Evolutionary conservation across 2,888 invertebrate genomes (phyloP), one percentile per base, ranked within the genome.

Genomic region (Plagodis dolabraria): DNA sequence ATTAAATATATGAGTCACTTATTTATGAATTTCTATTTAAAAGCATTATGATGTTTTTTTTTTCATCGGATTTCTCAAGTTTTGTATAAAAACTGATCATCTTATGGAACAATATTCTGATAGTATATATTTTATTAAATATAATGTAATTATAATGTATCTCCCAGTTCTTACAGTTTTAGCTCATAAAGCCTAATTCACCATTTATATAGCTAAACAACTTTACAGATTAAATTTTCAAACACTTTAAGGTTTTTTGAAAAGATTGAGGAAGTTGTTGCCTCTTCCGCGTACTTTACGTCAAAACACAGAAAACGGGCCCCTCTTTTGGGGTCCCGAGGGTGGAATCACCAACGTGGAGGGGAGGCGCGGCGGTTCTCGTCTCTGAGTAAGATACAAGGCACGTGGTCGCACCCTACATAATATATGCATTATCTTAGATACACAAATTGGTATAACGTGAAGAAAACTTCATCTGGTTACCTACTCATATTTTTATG

Each of bases 261-360:
- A 38, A 44, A 48, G 36, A 51, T 44, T 52, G 33, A 42, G 36
- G 7, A 45, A 46, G 47, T 42, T 36, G 47, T 47, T 54, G 54
- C 63, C 77, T 61, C 74, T 75, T 79, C 75, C 53, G 55, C 61
- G 47, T 49, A 62, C 71, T 74, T 64, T 76, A 77, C 60, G 57
- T 78, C 75, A 57, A 52, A 56, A 49, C 49, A 50, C 36, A 45
- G 53, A 49, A 60, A 56, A 56, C 48, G 52, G 45, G 60, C 46
- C 60, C 53, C 58, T 50, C 46, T 59, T 22, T 67, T 63, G 63
- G 63, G 63, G 72, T 80, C 83, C 77, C 80, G 71, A 67, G 83
- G 79, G 83, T 74, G 68, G 75, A 83, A 82, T 82, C 81, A 82
- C 75, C 76, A 67, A 77, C 76, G 76, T 73, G 72, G 79, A 75